Evolutionary conservation across 2,113 vertebrate genomes (phyloP), one percentile per base, ranked within the genome.

Genomic region (Climacteris rufus): DNA sequence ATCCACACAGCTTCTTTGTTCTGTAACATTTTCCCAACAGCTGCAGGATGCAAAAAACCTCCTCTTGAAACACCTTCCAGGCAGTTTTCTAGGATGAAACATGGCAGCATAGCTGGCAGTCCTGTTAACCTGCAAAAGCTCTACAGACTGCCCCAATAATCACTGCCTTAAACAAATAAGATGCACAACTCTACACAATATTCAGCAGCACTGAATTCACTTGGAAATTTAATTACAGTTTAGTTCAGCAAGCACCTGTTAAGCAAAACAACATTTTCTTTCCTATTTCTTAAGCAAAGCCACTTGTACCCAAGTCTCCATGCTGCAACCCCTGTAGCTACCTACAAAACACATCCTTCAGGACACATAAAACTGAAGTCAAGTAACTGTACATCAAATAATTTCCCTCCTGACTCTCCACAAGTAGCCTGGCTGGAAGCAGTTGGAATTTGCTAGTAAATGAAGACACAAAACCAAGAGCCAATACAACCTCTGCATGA

Each of bases 311-410:
- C 6, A 56, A 19, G 21, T 74, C 94, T 83, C 31, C 42, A 76
- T 0, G 0, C 8, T 56, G n/a, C 40, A 54, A 61, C 8, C 7
- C 18, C 42, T 23, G 13, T 27, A 59, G 24, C 16, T 60, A 83
- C 56, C 18, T 35, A 52, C 16, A 74, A 54, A 83, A 74, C 5
- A 47, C 44, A 89, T 21, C 12, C 15, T 40, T 70, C 24, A 56
- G 49, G 45, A 84, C 15, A 49, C 16, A 30, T 20, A 78, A 42
- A 75, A 60, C 15, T 68, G 7, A 65, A 75, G 66, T 31, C 22
- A 75, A 49, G 13, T 31, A 89, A 71, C 12, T 15, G 57, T 56
- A 47, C 7, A 64, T 37, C 16, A 70, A 53, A 45, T 56, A 65
- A 30, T 19, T 33, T 59, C 20, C 8, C 33, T 72, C n/a, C 22